phyloP scores from a whole-genome alignment of 2,113 vertebrate genomes.

The Himantopus leucocephalus region DNA sequence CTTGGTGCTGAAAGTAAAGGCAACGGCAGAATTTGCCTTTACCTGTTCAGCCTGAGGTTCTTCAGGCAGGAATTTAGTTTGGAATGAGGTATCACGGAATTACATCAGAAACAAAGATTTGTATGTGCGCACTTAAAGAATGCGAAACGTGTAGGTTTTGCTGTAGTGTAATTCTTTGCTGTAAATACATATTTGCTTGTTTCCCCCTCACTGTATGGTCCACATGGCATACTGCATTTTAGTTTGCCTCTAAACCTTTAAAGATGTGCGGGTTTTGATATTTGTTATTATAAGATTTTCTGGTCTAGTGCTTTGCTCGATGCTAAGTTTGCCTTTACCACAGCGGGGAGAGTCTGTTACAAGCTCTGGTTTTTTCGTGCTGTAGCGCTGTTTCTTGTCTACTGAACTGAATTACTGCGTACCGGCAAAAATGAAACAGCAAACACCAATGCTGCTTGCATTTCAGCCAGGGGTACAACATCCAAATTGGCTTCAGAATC shows the following conservation, averaged over 20 bases:
- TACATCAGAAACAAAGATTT: background rate
- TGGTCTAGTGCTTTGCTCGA: slow-evolving; percentile 16
- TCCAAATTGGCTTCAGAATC: background rate
- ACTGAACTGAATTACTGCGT: background rate
- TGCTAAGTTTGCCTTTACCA: background rate
- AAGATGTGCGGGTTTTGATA: background rate
- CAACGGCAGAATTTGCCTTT: background rate
- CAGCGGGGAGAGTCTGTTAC: slow-evolving; percentile 18
- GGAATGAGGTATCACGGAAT: background rate
- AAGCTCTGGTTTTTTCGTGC: background rate
- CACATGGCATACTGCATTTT: background rate
- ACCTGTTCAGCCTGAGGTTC: background rate
- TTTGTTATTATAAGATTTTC: slow-evolving; percentile 27
- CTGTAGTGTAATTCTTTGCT: slow-evolving; percentile 28
- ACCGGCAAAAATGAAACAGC: background rate
- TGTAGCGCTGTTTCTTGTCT: slow-evolving; percentile 11
- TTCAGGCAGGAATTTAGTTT: background rate
- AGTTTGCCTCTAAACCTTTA: slow-evolving; percentile 22
- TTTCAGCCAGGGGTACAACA: background rate
- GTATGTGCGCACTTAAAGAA: background rate
- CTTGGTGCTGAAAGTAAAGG: background rate
- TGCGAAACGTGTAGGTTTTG: background rate
- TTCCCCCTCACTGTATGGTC: background rate
- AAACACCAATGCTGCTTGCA: rapidly evolving
- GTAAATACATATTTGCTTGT: slow-evolving; percentile 55